A percentile compares a stretch with the other conserved stretches of the same genome.
Conservation (phyloP, 2,113 vertebrate species). For the Scophthalmus maximus region DNA sequence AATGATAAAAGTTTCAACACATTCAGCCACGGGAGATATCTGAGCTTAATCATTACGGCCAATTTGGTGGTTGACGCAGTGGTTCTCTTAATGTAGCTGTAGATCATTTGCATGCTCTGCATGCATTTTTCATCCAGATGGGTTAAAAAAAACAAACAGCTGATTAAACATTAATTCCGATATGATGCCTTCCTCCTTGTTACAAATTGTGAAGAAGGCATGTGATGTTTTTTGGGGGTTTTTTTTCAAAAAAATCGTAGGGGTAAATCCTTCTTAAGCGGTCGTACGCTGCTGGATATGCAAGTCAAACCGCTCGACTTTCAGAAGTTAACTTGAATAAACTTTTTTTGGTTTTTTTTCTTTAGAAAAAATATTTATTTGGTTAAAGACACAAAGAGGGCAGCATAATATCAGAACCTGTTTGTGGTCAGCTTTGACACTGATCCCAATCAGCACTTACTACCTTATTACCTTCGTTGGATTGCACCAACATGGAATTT, state of each 20-base stretch:
- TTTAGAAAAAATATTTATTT: neutral
- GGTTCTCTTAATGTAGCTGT: constrained; percentile 53
- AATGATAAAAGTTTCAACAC: constrained; percentile 1
- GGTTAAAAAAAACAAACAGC: constrained; percentile 38
- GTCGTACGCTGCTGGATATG: constrained; percentile 41
- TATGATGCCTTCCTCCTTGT: constrained; percentile 30
- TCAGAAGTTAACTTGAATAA: neutral
- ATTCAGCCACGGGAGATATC: constrained; percentile 7
- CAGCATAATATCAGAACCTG: constrained; percentile 20
- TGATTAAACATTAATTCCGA: constrained; percentile 11
- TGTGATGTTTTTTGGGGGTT: constrained; percentile 2
- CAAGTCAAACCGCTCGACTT: neutral
- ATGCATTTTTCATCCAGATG: constrained; percentile 38
- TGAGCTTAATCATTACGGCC: constrained; percentile 23
- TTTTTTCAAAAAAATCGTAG: no score
- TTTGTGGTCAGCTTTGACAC: neutral
- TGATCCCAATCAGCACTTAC: constrained; percentile 23
- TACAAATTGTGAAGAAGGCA: constrained; percentile 15
- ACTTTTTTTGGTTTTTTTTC: neutral
- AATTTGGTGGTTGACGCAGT: constrained; percentile 40
- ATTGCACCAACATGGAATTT: constrained; percentile 3
- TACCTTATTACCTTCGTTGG: neutral
- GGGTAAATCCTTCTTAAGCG: neutral
- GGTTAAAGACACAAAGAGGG: constrained; percentile 17
- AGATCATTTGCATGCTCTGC: constrained; percentile 53